phyloP scores from a whole-genome alignment of 2,888 invertebrate genomes.

The Lepetodrilus schrolli region DNA sequence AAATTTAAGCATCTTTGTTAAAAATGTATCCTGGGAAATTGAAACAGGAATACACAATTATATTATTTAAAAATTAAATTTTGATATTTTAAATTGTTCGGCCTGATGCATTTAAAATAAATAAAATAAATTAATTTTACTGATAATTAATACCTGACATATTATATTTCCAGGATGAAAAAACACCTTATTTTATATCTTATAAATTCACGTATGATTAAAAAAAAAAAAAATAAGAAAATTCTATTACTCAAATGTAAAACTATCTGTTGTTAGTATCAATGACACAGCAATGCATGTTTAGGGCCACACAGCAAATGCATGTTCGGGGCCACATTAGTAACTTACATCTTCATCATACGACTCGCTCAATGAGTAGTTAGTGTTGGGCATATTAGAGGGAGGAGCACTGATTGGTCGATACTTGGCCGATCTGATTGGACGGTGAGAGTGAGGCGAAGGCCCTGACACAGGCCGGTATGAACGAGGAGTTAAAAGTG shows the following conservation, averaged over 20 bases:
- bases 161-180: background rate
- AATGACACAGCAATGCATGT: background rate
- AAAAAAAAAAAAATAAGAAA: too few species aligned
- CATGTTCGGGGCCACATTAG: background rate
- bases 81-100: too few species aligned
- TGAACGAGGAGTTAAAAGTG: slow-evolving; percentile 64
- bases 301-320: background rate
- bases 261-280: slow-evolving; percentile 24
- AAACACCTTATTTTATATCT: too few species aligned
- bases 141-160: too few species aligned
- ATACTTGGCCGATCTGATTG: background rate
- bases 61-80: too few species aligned
- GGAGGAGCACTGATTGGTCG: slow-evolving; percentile 32
- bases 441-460: background rate
- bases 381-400: slow-evolving; percentile 28
- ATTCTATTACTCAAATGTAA: too few species aligned
- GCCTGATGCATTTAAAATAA: too few species aligned
- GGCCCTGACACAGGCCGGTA: slow-evolving; percentile 46
- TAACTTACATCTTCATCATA: background rate
- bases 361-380: slow-evolving; percentile 4
- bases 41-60: too few species aligned
- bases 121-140: too few species aligned
- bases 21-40: too few species aligned
- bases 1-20: too few species aligned
- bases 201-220: too few species aligned